A percentile compares a stretch with the other conserved stretches of the same genome.
phyloP scores from a whole-genome alignment of 2,113 vertebrate genomes.

The Spilogale gracilis region DNA sequence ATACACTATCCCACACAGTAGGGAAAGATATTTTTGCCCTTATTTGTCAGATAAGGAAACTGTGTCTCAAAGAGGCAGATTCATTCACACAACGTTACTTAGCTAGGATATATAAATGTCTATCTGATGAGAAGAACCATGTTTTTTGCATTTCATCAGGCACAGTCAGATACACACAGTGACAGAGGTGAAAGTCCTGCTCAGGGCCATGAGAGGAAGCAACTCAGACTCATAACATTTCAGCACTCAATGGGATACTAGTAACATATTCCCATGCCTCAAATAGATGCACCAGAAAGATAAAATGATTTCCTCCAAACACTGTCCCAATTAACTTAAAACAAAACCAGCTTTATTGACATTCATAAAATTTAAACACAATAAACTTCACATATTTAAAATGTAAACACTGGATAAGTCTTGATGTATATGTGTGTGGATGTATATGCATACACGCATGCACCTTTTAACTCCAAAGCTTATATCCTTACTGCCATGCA shows the following conservation, averaged over 20 bases:
- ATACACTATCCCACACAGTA: neutral
- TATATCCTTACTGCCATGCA: neutral
- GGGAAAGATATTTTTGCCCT: neutral
- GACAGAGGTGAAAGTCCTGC: neutral
- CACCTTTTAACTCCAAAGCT: neutral
- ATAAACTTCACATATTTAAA: neutral
- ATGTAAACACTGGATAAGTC: neutral
- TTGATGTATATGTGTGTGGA: neutral
- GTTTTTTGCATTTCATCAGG: neutral
- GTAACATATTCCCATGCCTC: neutral
- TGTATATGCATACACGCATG: accelerated
- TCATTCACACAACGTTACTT: neutral
- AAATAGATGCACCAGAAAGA: neutral
- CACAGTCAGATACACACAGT: too few species aligned
- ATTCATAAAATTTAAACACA: neutral
- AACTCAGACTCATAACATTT: neutral
- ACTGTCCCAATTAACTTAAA: neutral
- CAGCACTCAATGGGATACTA: neutral
- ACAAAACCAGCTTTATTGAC: neutral
- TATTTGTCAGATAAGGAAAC: neutral
- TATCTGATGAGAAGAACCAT: neutral
- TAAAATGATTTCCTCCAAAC: neutral
- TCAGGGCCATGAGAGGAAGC: neutral
- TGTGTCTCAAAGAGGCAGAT: neutral
- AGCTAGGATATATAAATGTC: neutral